phyloP scores from a whole-genome alignment of 30 jellyfish, hydroid and myxozoan species.

The Chrysaora quinquecirrha region DNA sequence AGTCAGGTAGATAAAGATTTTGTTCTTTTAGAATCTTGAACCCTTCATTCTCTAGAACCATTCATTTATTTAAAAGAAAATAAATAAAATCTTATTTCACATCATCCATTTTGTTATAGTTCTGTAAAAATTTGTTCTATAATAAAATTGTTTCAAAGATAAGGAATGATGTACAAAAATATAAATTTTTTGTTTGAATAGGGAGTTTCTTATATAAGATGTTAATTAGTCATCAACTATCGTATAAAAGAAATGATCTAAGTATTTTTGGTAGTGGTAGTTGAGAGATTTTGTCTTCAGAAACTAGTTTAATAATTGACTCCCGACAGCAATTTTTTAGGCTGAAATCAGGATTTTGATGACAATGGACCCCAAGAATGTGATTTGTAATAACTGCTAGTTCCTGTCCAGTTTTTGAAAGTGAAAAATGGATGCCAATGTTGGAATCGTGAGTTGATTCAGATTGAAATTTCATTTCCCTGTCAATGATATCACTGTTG shows the following conservation, averaged over 20 bases:
- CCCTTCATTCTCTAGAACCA: too few species aligned
- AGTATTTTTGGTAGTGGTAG: constrained; percentile 32
- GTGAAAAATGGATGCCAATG: constrained; percentile 7
- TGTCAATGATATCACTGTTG: constrained; percentile 6
- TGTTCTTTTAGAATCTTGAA: too few species aligned
- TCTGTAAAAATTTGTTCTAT: too few species aligned
- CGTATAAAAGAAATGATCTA: constrained; percentile 13
- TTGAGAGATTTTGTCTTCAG: constrained; percentile 49
- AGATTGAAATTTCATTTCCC: background rate
- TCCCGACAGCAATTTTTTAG: constrained; percentile 44
- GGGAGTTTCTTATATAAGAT: too few species aligned
- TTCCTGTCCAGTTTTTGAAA: constrained; percentile 45
- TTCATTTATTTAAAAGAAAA: too few species aligned
- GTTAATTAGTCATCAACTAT: too few species aligned
- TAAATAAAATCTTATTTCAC: too few species aligned
- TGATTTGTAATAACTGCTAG: constrained; percentile 16
- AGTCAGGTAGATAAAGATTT: too few species aligned
- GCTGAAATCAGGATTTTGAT: constrained; percentile 10
- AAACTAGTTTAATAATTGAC: constrained; percentile 3
- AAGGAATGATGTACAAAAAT: too few species aligned
- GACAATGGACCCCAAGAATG: background rate
- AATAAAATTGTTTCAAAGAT: too few species aligned
- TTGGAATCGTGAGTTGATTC: background rate
- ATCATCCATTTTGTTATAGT: too few species aligned
- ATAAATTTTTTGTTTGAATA: too few species aligned